Evolutionary conservation across 23 tunicate species (phyloP).

Genomic region (Ciona savignyi): DNA sequence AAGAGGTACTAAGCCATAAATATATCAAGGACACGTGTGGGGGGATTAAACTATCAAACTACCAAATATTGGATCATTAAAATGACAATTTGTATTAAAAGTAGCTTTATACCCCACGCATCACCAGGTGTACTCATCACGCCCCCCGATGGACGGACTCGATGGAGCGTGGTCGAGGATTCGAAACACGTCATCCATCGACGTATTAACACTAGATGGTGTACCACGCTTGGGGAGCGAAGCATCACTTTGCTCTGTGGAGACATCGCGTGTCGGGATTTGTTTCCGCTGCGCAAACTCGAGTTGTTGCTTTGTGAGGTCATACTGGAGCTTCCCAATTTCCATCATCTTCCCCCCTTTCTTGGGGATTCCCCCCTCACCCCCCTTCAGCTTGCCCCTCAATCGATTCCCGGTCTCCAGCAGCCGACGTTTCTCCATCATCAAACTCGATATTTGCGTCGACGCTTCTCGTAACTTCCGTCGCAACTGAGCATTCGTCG

Average conservation of each 20-base stretch:
- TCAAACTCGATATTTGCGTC: not conserved
- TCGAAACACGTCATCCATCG: slow-evolving; percentile 43
- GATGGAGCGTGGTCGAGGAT: slow-evolving; percentile 51
- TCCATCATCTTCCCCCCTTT: slow-evolving; percentile 19
- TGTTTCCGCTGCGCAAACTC: slow-evolving; percentile 24
- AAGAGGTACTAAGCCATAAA: too few species aligned
- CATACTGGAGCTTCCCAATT: slow-evolving; percentile 61
- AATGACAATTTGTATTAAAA: too few species aligned
- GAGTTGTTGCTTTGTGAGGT: slow-evolving; percentile 36
- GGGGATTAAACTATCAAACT: too few species aligned
- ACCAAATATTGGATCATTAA: too few species aligned
- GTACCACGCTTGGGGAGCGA: not conserved
- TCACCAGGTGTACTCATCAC: too few species aligned
- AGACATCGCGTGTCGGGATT: not conserved
- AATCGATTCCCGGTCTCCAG: slow-evolving; percentile 51
- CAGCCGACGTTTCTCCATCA: slow-evolving; percentile 37
- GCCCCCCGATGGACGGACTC: slow-evolving; percentile 68
- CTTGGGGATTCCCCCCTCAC: too few species aligned
- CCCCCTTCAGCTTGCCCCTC: slow-evolving; percentile 35
- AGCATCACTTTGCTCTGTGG: not conserved
- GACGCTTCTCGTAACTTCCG: not conserved
- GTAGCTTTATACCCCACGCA: too few species aligned
- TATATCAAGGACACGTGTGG: too few species aligned
- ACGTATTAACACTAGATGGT: slow-evolving; percentile 8
- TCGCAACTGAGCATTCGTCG: not conserved